Evolutionary conservation across 1,140 invertebrate genomes (phyloP), one percentile per base, ranked within the genome.

Genomic region (Neodiprion fabricii): DNA sequence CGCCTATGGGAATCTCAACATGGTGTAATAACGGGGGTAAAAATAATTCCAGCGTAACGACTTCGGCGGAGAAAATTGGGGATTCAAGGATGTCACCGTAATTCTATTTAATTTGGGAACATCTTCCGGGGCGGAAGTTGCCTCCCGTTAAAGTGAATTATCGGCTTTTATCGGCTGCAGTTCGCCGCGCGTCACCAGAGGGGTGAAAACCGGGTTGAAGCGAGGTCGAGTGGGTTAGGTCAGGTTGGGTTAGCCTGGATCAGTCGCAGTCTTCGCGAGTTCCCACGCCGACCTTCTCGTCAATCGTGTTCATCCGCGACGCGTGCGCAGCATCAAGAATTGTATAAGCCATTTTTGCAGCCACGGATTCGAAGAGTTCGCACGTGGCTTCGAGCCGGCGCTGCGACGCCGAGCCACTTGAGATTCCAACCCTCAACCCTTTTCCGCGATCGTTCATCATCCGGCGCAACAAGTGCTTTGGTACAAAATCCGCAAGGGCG

Each of bases 221-320:
- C 9, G n/a, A 40, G 28, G 28, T 40, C 28, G 28, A 40, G 28
- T 40, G 28, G 28, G 28, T 61, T 17, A 17, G 53, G 53, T 61
- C n/a, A 61, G n/a, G 53, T 17, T 61, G n/a, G 53, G 4, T 14
- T 61, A 61, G 28, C 5, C 28, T 40, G 53, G 53, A 17, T 17
- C 11, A 61, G 53, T 61, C 53, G 53, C 53, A 61, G 11, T 5
- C 11, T 61, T 4, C 28, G 5, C 53, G 53, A 61, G 53, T 61
- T 61, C 53, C 53, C 53, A 61, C 53, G 53, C 53, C 53, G 9
- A 61, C 53, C 53, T 61, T 61, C 53, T 61, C 53, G 53, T 61
- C 11, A 61, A 61, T 17, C 53, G 53, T 17, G 53, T 61, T 61
- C 53, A 61, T 61, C n/a, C 53, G 9, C 53, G 53, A 61, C 53